Conservation (phyloP, 2,888 invertebrate genomes). For the Lucinisca nassula region DNA sequence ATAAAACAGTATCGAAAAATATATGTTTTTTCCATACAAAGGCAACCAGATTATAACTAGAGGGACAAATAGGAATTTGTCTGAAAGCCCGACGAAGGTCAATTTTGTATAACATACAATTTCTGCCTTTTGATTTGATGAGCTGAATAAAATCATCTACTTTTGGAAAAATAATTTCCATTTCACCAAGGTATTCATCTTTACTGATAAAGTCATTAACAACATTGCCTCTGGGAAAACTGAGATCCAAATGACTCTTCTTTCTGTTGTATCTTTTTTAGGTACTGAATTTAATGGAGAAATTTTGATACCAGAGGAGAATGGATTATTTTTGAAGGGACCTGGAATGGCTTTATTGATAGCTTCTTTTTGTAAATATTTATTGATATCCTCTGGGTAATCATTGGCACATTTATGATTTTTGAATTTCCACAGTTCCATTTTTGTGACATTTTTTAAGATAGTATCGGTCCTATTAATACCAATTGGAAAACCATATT, state of each 20-base stretch:
- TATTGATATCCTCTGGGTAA: not conserved
- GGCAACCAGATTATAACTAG: not conserved
- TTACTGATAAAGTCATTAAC: constrained; percentile 4
- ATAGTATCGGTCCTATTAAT: not conserved
- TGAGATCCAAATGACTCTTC: constrained; percentile 16
- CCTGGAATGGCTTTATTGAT: not conserved
- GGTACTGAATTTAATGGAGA: constrained; percentile 24
- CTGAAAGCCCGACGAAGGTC: not conserved
- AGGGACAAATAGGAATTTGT: constrained; percentile 4
- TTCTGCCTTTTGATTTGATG: not conserved
- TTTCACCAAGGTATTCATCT: not conserved
- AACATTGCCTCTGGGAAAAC: not conserved
- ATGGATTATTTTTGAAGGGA: not conserved
- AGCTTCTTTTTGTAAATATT: not conserved
- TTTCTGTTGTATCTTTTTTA: not conserved
- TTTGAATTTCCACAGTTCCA: not conserved
- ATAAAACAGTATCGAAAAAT: constrained; percentile 1
- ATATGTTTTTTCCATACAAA: not conserved
- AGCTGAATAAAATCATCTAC: not conserved
- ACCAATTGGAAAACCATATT: constrained; percentile 24
- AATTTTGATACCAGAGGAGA: not conserved
- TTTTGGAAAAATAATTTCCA: not conserved
- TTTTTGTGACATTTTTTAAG: not conserved
- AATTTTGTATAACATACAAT: not conserved
- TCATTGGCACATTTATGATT: not conserved